phyloP scores from a whole-genome alignment of 2,888 invertebrate species.

The Caenorhabditis auriculariae region DNA sequence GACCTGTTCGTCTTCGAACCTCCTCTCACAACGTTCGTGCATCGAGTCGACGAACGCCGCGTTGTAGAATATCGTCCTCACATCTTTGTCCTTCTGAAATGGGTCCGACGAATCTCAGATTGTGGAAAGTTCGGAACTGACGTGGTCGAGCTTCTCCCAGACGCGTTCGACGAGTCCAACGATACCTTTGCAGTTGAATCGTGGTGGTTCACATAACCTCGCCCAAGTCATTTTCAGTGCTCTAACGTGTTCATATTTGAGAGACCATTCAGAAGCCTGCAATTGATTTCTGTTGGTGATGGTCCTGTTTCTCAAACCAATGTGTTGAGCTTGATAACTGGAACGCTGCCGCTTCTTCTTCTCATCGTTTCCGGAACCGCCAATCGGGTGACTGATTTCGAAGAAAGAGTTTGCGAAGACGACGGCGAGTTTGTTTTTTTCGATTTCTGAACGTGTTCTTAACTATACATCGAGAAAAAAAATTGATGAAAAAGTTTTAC shows the following conservation, averaged over 20 bases:
- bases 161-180: slow-evolving; percentile 57
- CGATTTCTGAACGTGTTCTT: no score
- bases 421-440: slow-evolving; percentile 22
- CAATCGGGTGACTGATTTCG: slow-evolving; percentile 12
- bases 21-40: slow-evolving; percentile 50
- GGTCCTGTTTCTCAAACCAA: slow-evolving; percentile 13
- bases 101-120: no score
- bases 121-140: slow-evolving; percentile 13
- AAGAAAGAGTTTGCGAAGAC: slow-evolving; percentile 9
- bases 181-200: slow-evolving; percentile 57
- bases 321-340: slow-evolving; percentile 41
- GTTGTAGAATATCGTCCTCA: slow-evolving; percentile 58
- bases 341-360: slow-evolving; percentile 42
- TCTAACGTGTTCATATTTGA: slow-evolving; percentile 51
- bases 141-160: slow-evolving; percentile 57
- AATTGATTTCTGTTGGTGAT: neutral
- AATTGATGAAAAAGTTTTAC: no score
- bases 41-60: slow-evolving; percentile 60
- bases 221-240: slow-evolving; percentile 57
- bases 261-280: slow-evolving; percentile 52
- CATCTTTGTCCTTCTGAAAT: slow-evolving; percentile 55
- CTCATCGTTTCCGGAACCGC: slow-evolving; percentile 33
- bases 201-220: slow-evolving; percentile 56
- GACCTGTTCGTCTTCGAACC: no score
- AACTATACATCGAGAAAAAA: no score